A percentile compares a stretch with the other conserved stretches of the same genome.
Conservation (phyloP, 1,140 invertebrate species). For the Drosophila truncata region DNA sequence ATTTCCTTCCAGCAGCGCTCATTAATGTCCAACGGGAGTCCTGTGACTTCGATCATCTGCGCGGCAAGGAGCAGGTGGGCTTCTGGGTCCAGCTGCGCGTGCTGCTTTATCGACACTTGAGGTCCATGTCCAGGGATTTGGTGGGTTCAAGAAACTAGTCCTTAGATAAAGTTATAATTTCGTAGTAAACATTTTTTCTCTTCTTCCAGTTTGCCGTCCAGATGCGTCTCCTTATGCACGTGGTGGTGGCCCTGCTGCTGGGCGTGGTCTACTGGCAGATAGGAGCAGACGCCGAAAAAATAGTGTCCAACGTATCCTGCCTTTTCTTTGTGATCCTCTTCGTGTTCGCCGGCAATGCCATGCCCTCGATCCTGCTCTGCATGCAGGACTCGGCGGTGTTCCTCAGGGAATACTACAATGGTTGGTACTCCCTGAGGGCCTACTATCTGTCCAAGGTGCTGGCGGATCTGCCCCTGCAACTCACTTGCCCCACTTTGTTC, state of each 20-base stretch:
- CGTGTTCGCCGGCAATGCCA: constrained; percentile 94
- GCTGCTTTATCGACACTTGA: constrained; percentile 53
- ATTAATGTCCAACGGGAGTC: constrained; percentile 27
- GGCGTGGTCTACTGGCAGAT: constrained; percentile 93
- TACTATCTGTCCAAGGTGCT: constrained; percentile 95
- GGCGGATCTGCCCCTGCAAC: constrained; percentile 94
- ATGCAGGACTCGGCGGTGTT: constrained; percentile 94
- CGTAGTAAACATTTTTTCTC: background rate
- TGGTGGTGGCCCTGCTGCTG: constrained; percentile 91
- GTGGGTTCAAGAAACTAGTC: constrained; percentile 17
- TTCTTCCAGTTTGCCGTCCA: constrained; percentile 89
- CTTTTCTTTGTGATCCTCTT: constrained; percentile 94
- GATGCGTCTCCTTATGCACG: constrained; percentile 90
- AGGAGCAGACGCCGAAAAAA: constrained; percentile 91
- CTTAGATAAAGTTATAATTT: background rate
- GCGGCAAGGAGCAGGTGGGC: constrained; percentile 67
- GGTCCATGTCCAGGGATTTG: constrained; percentile 66
- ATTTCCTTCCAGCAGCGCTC: constrained; percentile 71
- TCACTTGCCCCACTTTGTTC: constrained; percentile 90
- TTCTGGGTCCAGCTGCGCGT: constrained; percentile 68
- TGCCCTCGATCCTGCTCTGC: constrained; percentile 95
- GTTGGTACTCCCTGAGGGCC: constrained; percentile 94
- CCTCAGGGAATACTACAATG: constrained; percentile 94
- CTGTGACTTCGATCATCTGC: constrained; percentile 14
- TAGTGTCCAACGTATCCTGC: constrained; percentile 92